These are phyloP conservation scores for Acanthochromis polyacanthus DNA, from an alignment of 2,113 vertebrate species.

Conservation along the genomic window DNA sequence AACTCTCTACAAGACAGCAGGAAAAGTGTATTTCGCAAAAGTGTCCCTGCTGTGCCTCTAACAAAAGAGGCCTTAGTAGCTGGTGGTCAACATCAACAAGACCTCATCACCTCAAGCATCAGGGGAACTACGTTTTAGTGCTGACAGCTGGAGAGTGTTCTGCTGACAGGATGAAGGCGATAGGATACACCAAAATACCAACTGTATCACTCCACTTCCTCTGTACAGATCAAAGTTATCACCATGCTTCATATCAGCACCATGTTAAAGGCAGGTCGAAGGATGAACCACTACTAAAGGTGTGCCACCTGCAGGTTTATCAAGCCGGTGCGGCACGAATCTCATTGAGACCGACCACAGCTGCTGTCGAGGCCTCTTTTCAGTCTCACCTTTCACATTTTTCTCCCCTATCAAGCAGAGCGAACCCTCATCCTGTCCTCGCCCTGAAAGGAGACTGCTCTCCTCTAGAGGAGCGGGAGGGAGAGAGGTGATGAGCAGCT, in stretches of 20 bases:
- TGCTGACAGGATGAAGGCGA: conserved; percentile 58
- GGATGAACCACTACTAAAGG: conserved; percentile 40
- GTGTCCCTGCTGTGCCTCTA: not conserved
- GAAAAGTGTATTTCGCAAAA: not conserved
- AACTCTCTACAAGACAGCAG: too few relatives aligned
- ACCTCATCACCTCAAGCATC: conserved; percentile 24
- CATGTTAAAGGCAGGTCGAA: conserved; percentile 36
- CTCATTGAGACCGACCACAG: conserved; percentile 49
- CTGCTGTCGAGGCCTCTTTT: conserved; percentile 68
- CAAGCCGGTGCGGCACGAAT: conserved; percentile 56
- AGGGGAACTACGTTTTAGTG: conserved; percentile 30
- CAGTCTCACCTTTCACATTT: conserved; percentile 80
- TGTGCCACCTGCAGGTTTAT: conserved; percentile 72
- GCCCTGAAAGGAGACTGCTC: conserved; percentile 73
- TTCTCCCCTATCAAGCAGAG: conserved; percentile 73
- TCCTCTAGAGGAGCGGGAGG: conserved; percentile 55
- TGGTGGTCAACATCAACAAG: conserved; percentile 7
- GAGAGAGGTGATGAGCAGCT: conserved; percentile 79
- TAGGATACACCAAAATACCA: conserved; percentile 53
- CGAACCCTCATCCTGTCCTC: conserved; percentile 69
- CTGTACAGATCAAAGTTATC: conserved; percentile 56
- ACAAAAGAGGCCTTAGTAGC: not conserved
- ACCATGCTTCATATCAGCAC: conserved; percentile 10
- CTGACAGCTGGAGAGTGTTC: conserved; percentile 64
- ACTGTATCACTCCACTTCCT: conserved; percentile 59